Conservation (phyloP, 2,113 vertebrate species). For the Prunella fulvescens region DNA sequence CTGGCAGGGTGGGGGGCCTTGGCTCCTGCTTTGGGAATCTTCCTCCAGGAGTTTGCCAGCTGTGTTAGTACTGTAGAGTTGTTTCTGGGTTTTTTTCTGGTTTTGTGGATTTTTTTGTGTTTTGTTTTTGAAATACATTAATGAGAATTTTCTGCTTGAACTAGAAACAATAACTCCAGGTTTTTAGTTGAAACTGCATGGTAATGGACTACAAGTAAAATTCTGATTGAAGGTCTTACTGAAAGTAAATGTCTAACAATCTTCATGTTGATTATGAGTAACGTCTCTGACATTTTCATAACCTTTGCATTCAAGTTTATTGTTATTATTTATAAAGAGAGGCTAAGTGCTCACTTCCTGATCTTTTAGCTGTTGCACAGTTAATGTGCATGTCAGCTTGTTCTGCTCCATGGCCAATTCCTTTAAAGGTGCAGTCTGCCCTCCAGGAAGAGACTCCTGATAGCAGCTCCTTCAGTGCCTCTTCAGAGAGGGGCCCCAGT, state of each 20-base stretch:
- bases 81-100: not conserved
- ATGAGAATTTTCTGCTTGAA: not conserved
- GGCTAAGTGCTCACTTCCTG: not conserved
- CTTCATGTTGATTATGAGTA: not conserved
- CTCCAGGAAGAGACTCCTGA: constrained; percentile 23
- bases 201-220: not conserved
- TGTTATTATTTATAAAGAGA: not conserved
- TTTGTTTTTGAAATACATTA: not conserved
- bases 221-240: not conserved
- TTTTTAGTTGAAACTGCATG: not conserved
- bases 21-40: not conserved
- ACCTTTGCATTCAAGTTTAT: not conserved
- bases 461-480: not conserved
- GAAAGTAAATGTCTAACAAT: not conserved
- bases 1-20: not conserved
- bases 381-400: not conserved
- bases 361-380: not conserved
- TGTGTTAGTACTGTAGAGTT: not conserved
- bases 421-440: constrained; percentile 24
- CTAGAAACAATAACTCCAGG: not conserved
- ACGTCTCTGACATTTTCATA: not conserved
- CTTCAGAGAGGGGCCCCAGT: not conserved
- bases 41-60: not conserved
- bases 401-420: not conserved
- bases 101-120: not conserved